A percentile compares a stretch with the other conserved stretches of the same genome.
Evolutionary conservation across 1,140 invertebrate genomes (phyloP).

Genomic region (Holotrichia oblita): DNA sequence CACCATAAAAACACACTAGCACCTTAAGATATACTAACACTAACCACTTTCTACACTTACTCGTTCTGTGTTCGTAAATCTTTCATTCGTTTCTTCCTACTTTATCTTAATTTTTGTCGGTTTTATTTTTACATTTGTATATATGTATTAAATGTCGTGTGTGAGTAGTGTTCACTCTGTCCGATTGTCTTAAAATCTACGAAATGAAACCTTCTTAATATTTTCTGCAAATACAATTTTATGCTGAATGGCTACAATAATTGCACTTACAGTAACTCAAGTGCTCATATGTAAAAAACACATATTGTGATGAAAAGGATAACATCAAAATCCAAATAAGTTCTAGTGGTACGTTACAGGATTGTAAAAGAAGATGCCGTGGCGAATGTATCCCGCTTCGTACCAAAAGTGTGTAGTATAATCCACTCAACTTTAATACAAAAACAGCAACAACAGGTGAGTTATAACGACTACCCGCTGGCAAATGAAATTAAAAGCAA

Average conservation of each 20-base stretch:
- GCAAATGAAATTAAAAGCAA: slow-evolving; percentile 14
- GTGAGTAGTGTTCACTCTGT: slow-evolving; percentile 5
- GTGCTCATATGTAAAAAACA: neutral
- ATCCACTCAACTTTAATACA: slow-evolving; percentile 50
- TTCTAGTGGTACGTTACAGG: slow-evolving; percentile 56
- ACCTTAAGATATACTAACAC: slow-evolving; percentile 6
- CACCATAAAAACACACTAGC: neutral
- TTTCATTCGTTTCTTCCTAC: neutral
- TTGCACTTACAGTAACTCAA: neutral
- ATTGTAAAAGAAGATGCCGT: slow-evolving; percentile 64
- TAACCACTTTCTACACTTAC: neutral
- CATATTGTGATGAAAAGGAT: slow-evolving; percentile 21
- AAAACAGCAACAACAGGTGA: slow-evolving; percentile 51
- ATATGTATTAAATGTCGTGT: slow-evolving; percentile 23
- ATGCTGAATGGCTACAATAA: neutral
- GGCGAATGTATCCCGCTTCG: slow-evolving; percentile 67
- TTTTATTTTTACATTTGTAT: neutral
- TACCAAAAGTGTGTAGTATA: slow-evolving; percentile 61
- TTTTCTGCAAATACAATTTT: neutral
- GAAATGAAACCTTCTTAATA: slow-evolving; percentile 5
- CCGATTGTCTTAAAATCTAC: neutral
- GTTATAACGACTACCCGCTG: slow-evolving; percentile 40
- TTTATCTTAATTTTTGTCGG: neutral
- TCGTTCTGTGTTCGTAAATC: neutral
- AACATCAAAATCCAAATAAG: slow-evolving; percentile 28